phyloP scores from a whole-genome alignment of 1,140 invertebrate genomes.

The Magallana ariakensis region DNA sequence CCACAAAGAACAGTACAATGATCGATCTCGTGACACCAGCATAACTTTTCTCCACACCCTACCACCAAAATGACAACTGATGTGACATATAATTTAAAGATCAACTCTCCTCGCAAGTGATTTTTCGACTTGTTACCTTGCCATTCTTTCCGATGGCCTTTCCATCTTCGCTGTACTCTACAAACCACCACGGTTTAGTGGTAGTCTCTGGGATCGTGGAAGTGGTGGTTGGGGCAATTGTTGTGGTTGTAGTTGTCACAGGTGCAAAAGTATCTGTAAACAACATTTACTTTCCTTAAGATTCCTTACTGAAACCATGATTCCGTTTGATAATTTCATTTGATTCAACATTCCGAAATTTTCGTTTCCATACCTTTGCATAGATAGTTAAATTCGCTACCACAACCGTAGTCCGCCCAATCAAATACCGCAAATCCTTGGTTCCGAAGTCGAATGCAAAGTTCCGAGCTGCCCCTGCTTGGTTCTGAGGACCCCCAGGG shows the following conservation, averaged over 20 bases:
- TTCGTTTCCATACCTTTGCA: background rate
- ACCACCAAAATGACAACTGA: too few relatives aligned
- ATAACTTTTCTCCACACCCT: too few relatives aligned
- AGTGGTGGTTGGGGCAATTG: background rate
- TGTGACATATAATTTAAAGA: too few relatives aligned
- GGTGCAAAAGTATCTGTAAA: background rate
- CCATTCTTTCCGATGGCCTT: background rate
- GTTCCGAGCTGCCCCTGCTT: background rate
- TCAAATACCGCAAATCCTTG: background rate
- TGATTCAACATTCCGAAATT: background rate
- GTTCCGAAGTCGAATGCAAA: background rate
- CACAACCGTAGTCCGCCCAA: background rate
- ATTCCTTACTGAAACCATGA: too few relatives aligned
- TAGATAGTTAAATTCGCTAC: background rate
- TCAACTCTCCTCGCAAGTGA: too few relatives aligned
- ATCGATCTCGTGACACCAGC: too few relatives aligned
- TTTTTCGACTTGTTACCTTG: background rate
- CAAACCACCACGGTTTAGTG: constrained; percentile 30
- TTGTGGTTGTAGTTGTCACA: background rate
- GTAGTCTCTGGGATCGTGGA: background rate
- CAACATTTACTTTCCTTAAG: too few relatives aligned
- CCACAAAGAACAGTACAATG: too few relatives aligned
- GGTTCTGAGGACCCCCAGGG: background rate
- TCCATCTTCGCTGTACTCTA: background rate
- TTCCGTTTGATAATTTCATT: background rate